Percentiles rank a stretch among this genome's conserved stretches.
phyloP scores from a whole-genome alignment of 2,888 invertebrate genomes.

The Lingula anatina region DNA sequence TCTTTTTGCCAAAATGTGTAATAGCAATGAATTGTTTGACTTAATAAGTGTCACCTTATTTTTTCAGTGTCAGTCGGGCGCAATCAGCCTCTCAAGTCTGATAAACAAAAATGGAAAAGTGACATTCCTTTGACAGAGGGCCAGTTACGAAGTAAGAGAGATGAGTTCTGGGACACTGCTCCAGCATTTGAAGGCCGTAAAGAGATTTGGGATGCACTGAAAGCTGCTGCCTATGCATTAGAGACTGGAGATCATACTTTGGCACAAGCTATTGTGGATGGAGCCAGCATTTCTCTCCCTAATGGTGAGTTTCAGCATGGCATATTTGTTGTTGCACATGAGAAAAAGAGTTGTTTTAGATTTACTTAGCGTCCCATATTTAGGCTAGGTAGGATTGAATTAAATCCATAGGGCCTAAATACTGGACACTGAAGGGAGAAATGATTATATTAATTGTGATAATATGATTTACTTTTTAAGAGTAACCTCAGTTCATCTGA shows the following conservation, averaged over 20 bases:
- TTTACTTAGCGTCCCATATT: too few relatives aligned
- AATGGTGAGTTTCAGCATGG: too few relatives aligned
- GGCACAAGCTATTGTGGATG: slow-evolving; percentile 93
- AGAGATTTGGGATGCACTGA: slow-evolving; percentile 95
- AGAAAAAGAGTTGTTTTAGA: too few relatives aligned
- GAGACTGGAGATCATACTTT: slow-evolving; percentile 84
- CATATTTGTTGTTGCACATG: too few relatives aligned
- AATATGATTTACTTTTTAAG: too few relatives aligned
- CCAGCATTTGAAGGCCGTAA: slow-evolving; percentile 95
- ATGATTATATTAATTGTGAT: too few relatives aligned
- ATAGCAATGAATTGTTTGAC: too few relatives aligned
- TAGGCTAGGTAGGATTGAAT: too few relatives aligned
- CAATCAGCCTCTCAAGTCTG: slow-evolving; percentile 91
- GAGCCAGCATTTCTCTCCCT: slow-evolving; percentile 90
- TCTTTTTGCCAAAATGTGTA: too few relatives aligned
- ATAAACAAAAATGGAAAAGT: slow-evolving; percentile 95
- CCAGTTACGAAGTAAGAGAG: slow-evolving; percentile 86
- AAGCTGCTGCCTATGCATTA: slow-evolving; percentile 87
- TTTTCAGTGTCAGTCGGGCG: slow-evolving; percentile 58
- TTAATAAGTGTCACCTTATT: background rate
- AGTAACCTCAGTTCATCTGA: too few relatives aligned
- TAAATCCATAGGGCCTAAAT: too few relatives aligned
- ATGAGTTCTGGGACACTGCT: slow-evolving; percentile 98
- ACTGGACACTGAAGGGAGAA: too few relatives aligned
- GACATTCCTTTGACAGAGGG: slow-evolving; percentile 93